phyloP scores from a whole-genome alignment of 2,113 vertebrate species.

The Oncorhynchus keta region DNA sequence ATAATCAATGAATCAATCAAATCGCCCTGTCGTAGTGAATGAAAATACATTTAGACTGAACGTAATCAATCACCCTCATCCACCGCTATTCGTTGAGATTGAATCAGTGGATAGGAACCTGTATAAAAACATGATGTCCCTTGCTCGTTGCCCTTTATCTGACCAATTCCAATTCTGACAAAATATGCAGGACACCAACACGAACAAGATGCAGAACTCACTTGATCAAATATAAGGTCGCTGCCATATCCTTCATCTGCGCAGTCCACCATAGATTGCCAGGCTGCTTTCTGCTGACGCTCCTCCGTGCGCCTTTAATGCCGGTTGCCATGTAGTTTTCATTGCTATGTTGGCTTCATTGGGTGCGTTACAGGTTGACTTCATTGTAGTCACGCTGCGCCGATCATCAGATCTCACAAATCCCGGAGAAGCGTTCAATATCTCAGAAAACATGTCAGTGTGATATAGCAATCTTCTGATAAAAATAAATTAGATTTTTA shows the following conservation, averaged over 20 bases:
- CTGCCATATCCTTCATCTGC: conserved; percentile 8
- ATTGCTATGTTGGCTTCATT: conserved; percentile 48
- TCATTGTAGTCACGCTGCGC: too few species aligned
- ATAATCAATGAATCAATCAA: not conserved
- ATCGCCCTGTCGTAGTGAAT: too few species aligned
- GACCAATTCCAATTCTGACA: not conserved
- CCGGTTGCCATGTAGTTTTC: conserved; percentile 58
- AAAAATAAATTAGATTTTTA: too few species aligned
- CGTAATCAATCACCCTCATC: not conserved
- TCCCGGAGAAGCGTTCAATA: too few species aligned
- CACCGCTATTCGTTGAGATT: not conserved
- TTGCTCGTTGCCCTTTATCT: not conserved
- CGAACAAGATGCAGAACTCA: conserved; percentile 28
- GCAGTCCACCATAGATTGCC: conserved; percentile 32
- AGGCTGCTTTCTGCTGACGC: conserved; percentile 55
- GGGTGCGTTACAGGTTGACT: too few species aligned
- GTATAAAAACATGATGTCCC: not conserved
- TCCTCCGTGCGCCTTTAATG: conserved; percentile 58
- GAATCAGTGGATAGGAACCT: not conserved
- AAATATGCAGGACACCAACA: not conserved
- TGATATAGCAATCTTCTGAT: too few species aligned
- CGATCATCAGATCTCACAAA: too few species aligned
- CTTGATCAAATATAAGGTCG: conserved; percentile 28
- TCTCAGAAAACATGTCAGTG: too few species aligned
- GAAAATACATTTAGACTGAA: too few species aligned